These are phyloP conservation scores for Synanthedon vespiformis DNA, from an alignment of 2,888 invertebrate genomes.

Conservation along the genomic window DNA sequence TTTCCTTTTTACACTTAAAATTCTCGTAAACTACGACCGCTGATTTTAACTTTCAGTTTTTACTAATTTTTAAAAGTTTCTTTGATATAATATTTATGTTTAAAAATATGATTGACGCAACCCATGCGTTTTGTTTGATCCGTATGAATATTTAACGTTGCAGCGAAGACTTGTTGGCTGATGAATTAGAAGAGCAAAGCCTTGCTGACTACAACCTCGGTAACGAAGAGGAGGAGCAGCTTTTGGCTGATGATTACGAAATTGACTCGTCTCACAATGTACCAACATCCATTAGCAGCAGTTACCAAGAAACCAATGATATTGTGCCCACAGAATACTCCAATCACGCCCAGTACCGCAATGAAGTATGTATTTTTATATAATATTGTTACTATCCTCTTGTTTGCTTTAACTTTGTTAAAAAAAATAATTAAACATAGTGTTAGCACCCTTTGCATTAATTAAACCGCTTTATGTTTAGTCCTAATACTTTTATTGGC, in stretches of 20 bases:
- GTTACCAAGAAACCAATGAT: slow-evolving; percentile 27
- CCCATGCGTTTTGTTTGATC: neutral
- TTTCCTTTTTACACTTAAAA: neutral
- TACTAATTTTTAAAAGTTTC: neutral
- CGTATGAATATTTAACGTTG: slow-evolving; percentile 1
- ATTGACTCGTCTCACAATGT: slow-evolving; percentile 47
- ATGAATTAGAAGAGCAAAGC: slow-evolving; percentile 63
- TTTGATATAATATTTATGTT: neutral
- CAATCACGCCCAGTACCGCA: slow-evolving; percentile 30
- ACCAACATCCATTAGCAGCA: slow-evolving; percentile 31
- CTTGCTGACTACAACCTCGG: slow-evolving; percentile 64
- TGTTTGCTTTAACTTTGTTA: neutral
- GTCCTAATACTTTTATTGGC: too few relatives aligned
- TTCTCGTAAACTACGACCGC: neutral
- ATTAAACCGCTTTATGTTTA: too few relatives aligned
- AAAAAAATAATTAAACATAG: too few relatives aligned
- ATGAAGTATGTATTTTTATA: slow-evolving; percentile 23
- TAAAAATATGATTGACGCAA: neutral
- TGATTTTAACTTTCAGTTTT: neutral
- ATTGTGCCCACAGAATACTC: slow-evolving; percentile 36
- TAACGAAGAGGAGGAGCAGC: slow-evolving; percentile 62
- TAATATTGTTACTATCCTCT: too few relatives aligned
- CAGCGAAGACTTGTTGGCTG: slow-evolving; percentile 64
- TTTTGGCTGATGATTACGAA: slow-evolving; percentile 60
- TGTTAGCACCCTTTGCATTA: too few relatives aligned